Evolutionary conservation across 2,888 invertebrate species (phyloP), one percentile per base, ranked within the genome.

Genomic region (Gonocerus acuteangulatus): DNA sequence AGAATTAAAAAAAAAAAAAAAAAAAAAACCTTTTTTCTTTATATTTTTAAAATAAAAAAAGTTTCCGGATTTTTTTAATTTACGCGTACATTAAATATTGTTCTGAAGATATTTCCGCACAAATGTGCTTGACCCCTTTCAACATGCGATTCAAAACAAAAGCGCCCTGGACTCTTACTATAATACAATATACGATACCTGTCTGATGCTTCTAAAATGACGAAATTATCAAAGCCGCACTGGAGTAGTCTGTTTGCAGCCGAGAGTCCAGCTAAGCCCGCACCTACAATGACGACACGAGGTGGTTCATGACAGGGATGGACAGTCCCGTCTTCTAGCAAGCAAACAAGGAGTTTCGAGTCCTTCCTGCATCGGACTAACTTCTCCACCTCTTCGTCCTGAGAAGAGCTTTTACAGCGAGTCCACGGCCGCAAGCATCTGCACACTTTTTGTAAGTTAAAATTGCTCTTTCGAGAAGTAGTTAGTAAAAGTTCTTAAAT

Each of bases 231-330:
- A 64, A 89, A 79, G n/a, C 88, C 89, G 70, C 86, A 82, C 70
- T 84, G 81, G 1, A 80, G 75, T 2, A 90, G 78, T 49, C 86
- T 79, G 71, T 85, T 82, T 1, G 89, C 89, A 2, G 89, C 89
- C 0, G 89, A 87, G 4, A 90, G 76, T 1, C 89, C 89, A 1
- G 89, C 86, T 71, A 89, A 82, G 11, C 89, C 89, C 1, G 87
- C 89, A 0, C 89, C 89, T 27, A 89, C 76, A 22, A 89, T 84
- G 19, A 89, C 80, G 21, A 89, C 80, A n/a, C 80, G 79, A 1
- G 86, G 86, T 72, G 86, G 83, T 66, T 76, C 74, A 68, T 76
- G 75, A 68, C 60, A 62, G 1, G 63, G 63, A 18, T 63, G 54
- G 4, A 65, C 51, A n/a, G 51, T 62, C 13, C 54, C 54, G 32